Base-by-base conservation (phyloP, 2,113 vertebrate genomes). In the Lycaon pictus region DNA sequence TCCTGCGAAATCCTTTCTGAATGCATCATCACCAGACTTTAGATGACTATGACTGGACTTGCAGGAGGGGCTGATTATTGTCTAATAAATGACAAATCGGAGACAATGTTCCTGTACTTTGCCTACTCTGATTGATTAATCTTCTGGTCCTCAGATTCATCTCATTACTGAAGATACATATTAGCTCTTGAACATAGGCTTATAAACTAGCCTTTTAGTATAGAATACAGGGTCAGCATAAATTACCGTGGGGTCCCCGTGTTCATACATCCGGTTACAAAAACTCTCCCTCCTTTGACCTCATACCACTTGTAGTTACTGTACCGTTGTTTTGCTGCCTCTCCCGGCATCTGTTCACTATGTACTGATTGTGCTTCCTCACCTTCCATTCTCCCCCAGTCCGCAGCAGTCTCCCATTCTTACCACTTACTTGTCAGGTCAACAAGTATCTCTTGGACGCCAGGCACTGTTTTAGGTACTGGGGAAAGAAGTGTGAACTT, bases 361-460 rank as follows among this genome's bases (percentile, higher is more conserved):
- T 11, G 0, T 23, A 11, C 29, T 3, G 1, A 20, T 29, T 23
- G 19, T 11, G 1, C 27, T 12, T 48, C 43, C 32, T 60, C 53
- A 10, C 8, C 5, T 90, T 19, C 5, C 15, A 1, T 67, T 77
- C 71, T 88, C 16, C 83, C n/a, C n/a, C 37, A 6, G 58, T 48
- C 37, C 48, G 9, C 22, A 25, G 35, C n/a, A 35, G 55, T n/a
- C 27, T 10, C 5, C 43, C 63, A n/a, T 77, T 55, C 84, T 9
- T n/a, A 11, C 62, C 51, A 35, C n/a, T 32, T 48, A n/a, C 79
- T 56, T 20, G 29, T 35, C 55, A 51, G 56, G 32, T 81, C 55
- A 11, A 11, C 32, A 60, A 43, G 15, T 43, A 62, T 60, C 92
- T 69, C 55, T 67, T 55, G 81, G 76, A 3, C n/a, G 51, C 51